Evolutionary conservation across 2,888 invertebrate genomes (phyloP).

Genomic region (Siphlonurus alternatus): DNA sequence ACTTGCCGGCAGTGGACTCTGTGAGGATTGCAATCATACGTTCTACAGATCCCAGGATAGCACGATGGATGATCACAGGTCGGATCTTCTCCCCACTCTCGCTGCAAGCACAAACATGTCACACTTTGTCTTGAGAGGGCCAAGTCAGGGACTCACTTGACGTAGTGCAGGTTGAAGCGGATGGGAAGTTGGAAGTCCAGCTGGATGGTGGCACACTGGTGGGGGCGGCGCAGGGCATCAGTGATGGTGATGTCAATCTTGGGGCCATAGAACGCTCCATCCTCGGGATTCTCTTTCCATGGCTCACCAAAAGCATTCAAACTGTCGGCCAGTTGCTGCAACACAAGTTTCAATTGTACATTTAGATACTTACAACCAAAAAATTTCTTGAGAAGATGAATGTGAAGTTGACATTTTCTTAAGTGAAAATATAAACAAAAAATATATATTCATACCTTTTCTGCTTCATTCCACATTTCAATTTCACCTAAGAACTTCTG

Average conservation of each 20-base stretch:
- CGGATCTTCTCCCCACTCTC: conserved; percentile 76
- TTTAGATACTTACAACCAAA: not conserved
- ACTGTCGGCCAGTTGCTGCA: conserved; percentile 62
- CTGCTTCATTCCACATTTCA: conserved; percentile 81
- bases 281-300: conserved; percentile 85
- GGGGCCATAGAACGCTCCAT: conserved; percentile 99
- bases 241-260: conserved; percentile 96
- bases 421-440: not conserved
- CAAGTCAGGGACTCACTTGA: conserved; percentile 34
- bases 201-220: conserved; percentile 97
- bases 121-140: not conserved
- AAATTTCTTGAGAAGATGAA: not conserved
- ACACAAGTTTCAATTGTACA: conserved; percentile 11
- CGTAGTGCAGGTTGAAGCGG: conserved; percentile 66
- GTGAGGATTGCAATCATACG: conserved; percentile 95
- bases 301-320: conserved; percentile 69
- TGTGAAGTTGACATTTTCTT: not conserved
- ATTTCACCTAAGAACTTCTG: conserved; percentile 84
- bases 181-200: conserved; percentile 95
- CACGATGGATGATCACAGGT: conserved; percentile 96
- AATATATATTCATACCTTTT: conserved; percentile 38
- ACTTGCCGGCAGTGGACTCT: conserved; percentile 95
- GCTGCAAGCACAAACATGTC: conserved; percentile 28
- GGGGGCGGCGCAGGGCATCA: conserved; percentile 76
- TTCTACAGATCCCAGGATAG: conserved; percentile 93